Base-by-base conservation (phyloP, 2,113 vertebrate species). In the Orycteropus afer region DNA sequence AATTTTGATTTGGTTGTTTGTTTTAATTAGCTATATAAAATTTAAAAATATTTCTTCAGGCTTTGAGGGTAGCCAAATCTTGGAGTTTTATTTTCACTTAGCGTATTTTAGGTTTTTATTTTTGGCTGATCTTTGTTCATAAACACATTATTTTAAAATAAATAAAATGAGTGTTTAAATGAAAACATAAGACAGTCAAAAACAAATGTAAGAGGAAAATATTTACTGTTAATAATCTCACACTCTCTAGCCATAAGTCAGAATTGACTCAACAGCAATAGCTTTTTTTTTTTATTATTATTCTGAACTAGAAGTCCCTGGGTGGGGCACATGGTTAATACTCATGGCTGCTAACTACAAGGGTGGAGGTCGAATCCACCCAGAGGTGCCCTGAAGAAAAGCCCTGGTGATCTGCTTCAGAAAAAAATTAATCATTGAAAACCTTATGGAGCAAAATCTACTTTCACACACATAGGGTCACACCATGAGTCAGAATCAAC, bases 41-140 rank as follows among this genome's bases (percentile, higher is more conserved):
- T 93, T 73, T 80, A 37, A 76, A 96, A 63, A 77, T 65, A 92
- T 86, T 89, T 92, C 27, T 63, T 82, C 45, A 57, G 51, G 76
- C 63, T 81, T 94, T 57, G 53, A 76, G 47, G n/a, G 53, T 40
- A 63, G 69, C 18, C 13, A 29, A 42, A 94, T 85, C 27, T 85
- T 53, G 4, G 49, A 83, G 77, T 71, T 96, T 78, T 80, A 71
- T 85, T 96, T 94, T 90, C 23, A 55, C 14, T 82, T 81, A 18
- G 17, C 47, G 25, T 80, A 67, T 49, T 83, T 94, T 47, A 86
- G 63, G 22, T 89, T 88, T 89, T 93, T 49, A 65, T 91, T 91
- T 49, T 79, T 94, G 93, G 65, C 78, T 80, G 1, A 49, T 65
- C 45, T 89, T 90, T 92, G 65, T 11, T 95, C n/a, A 90, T 57